A percentile compares a stretch with the other conserved stretches of the same genome.
Conservation (phyloP, 2,113 vertebrate species). For the Periophthalmus modestus region DNA sequence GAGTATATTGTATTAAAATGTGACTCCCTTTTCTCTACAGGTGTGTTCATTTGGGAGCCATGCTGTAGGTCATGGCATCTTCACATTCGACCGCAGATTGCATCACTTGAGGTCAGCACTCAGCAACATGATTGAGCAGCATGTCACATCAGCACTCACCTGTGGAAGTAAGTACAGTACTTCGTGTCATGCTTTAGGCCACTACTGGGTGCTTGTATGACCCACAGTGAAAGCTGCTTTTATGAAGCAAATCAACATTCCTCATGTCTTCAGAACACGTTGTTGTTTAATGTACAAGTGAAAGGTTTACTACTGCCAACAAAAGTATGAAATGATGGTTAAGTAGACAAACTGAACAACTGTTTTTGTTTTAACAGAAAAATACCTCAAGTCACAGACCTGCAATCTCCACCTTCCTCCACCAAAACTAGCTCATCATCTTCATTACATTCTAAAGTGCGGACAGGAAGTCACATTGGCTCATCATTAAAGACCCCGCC, state of each 20-base stretch:
- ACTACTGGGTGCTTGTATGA: no score
- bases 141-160: constrained; percentile 88
- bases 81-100: constrained; percentile 88
- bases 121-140: constrained; percentile 89
- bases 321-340: background rate
- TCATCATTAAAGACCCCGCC: constrained; percentile 61
- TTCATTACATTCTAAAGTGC: constrained; percentile 72
- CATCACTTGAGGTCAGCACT: constrained; percentile 89
- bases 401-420: constrained; percentile 58
- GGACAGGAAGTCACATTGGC: constrained; percentile 73
- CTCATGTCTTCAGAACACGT: background rate
- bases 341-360: no score
- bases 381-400: constrained; percentile 87
- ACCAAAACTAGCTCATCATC: constrained; percentile 51
- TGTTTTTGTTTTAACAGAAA: constrained; percentile 74
- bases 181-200: no score
- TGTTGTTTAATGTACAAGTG: no score
- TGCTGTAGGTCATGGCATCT: constrained; percentile 84
- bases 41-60: constrained; percentile 90
- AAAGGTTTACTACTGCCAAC: background rate
- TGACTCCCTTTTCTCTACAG: constrained; percentile 57
- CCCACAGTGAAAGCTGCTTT: background rate
- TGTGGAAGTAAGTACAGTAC: constrained; percentile 85
- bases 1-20: background rate
- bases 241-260: background rate